Percentiles rank a stretch among this genome's conserved stretches.
Evolutionary conservation across 2,888 invertebrate species (phyloP).

Genomic region (Dolomedes plantarius): DNA sequence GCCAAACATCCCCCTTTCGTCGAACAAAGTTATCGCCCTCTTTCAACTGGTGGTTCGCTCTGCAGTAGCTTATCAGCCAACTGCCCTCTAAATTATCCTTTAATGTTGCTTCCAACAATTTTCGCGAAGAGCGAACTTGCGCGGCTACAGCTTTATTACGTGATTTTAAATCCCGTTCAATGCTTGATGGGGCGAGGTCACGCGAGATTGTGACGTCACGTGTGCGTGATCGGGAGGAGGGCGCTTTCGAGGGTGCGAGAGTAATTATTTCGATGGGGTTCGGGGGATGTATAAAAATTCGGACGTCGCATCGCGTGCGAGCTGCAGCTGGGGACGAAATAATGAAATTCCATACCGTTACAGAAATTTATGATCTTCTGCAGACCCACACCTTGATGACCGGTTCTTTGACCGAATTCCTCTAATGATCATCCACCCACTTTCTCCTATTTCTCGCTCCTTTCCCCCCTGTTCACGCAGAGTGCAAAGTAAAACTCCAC

Average conservation of each 20-base stretch:
- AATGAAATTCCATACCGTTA: too few relatives aligned
- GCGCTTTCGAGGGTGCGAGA: conserved; percentile 39
- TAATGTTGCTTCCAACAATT: conserved; percentile 44
- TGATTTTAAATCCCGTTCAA: conserved; percentile 63
- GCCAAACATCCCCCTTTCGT: neutral
- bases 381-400: neutral
- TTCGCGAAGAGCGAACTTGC: conserved; percentile 33
- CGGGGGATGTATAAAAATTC: conserved; percentile 7
- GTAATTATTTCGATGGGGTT: conserved; percentile 51
- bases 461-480: too few relatives aligned
- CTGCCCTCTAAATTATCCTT: conserved; percentile 44
- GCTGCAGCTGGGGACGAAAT: too few relatives aligned
- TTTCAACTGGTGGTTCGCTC: conserved; percentile 13
- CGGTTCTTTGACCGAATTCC: neutral
- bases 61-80: conserved; percentile 21
- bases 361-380: too few relatives aligned
- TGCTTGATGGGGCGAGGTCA: conserved; percentile 53
- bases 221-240: conserved; percentile 27
- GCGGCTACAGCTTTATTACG: conserved; percentile 64
- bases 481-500: too few relatives aligned
- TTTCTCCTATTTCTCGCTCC: too few relatives aligned
- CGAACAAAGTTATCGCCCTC: conserved; percentile 3
- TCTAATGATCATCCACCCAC: neutral
- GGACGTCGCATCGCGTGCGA: neutral
- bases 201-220: conserved; percentile 66